Conservation (phyloP, 2,888 invertebrate species). For the Dryobota labecula region DNA sequence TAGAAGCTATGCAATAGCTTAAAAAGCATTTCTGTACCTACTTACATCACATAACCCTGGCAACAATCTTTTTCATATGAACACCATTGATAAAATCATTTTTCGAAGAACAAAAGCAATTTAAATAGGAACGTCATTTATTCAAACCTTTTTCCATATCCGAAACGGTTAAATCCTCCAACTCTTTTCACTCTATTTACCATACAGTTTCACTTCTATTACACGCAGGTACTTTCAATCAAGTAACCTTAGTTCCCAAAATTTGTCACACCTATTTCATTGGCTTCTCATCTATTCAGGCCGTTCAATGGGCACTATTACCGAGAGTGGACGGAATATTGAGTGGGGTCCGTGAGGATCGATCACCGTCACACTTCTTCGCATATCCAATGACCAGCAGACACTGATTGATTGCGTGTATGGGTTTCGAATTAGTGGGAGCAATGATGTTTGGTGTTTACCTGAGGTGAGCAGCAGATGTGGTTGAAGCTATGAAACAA, state of each 20-base stretch:
- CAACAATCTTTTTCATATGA: background rate
- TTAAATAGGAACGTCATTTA: background rate
- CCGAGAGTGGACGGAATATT: constrained; percentile 54
- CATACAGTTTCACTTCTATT: background rate
- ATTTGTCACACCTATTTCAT: constrained; percentile 60
- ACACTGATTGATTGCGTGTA: constrained; percentile 55
- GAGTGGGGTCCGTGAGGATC: constrained; percentile 55
- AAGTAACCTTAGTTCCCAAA: constrained; percentile 29
- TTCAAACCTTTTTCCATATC: background rate
- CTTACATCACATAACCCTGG: background rate
- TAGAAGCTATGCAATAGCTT: too few species aligned
- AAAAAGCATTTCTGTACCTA: background rate
- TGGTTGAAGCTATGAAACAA: background rate
- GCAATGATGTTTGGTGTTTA: constrained; percentile 8
- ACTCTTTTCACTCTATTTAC: background rate
- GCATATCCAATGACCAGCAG: constrained; percentile 57
- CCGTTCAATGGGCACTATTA: constrained; percentile 56
- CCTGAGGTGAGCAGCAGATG: background rate
- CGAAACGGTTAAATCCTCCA: background rate
- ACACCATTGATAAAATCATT: background rate
- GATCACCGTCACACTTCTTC: constrained; percentile 60
- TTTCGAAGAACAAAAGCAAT: constrained; percentile 2
- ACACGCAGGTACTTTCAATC: constrained; percentile 32
- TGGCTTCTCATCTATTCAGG: constrained; percentile 41
- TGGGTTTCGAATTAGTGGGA: constrained; percentile 34